phyloP scores from a whole-genome alignment of 2,113 vertebrate genomes.

The Castor canadensis region DNA sequence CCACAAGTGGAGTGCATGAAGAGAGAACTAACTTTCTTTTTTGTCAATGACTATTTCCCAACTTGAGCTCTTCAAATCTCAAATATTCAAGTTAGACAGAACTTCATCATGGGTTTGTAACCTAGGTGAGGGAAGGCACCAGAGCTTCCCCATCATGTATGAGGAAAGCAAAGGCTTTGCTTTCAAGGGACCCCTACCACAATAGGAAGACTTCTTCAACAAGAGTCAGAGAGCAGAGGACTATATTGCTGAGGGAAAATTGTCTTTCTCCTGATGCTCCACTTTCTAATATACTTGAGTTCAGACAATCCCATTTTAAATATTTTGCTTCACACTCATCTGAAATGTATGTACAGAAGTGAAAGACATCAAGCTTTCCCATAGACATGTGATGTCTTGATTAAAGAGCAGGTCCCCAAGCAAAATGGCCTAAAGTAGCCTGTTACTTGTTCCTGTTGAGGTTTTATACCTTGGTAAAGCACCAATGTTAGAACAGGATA shows the following conservation, averaged over 20 bases:
- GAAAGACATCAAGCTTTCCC: not conserved
- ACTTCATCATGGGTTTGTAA: not conserved
- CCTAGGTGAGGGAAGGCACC: not conserved
- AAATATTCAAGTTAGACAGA: not conserved
- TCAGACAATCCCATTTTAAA: not conserved
- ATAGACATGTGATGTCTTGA: not conserved
- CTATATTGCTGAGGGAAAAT: not conserved
- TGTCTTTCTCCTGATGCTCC: not conserved
- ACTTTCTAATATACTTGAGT: not conserved
- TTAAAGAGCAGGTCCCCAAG: not conserved
- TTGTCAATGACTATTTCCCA: not conserved
- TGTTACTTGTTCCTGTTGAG: not conserved
- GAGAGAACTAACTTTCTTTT: not conserved
- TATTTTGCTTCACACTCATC: not conserved
- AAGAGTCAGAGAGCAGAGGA: not conserved
- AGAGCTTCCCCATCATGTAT: not conserved
- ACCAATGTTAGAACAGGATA: not conserved
- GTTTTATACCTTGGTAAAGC: not conserved
- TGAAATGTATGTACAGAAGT: not conserved
- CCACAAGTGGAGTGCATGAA: not conserved
- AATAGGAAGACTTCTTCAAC: not conserved
- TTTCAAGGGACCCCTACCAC: not conserved
- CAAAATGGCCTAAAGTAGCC: not conserved
- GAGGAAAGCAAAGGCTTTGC: not conserved
- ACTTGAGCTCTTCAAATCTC: not conserved